Evolutionary conservation across 2,797 vertebrate genomes (phyloP).

Genomic region (Lagodon rhomboides): DNA sequence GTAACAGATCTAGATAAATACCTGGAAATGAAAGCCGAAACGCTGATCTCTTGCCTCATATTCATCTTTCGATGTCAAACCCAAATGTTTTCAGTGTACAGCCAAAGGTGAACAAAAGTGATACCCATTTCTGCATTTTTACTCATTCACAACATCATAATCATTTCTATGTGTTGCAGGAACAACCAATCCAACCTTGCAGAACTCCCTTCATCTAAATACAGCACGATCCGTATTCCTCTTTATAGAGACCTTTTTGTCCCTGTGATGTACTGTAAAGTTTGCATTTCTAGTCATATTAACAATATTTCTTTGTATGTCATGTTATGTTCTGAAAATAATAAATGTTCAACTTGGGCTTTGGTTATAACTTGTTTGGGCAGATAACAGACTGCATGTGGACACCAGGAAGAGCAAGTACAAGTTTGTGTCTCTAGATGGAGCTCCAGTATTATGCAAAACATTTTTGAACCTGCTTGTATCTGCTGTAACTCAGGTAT

Average conservation of each 20-base stretch:
- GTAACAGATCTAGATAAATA: too few species aligned
- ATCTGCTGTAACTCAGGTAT: not conserved
- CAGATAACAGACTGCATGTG: not conserved
- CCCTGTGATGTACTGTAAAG: not conserved
- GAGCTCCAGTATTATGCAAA: conserved; percentile 41
- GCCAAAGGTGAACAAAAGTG: too few species aligned
- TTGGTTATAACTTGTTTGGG: conserved; percentile 2
- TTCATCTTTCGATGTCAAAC: too few species aligned
- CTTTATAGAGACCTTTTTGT: not conserved
- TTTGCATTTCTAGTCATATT: not conserved
- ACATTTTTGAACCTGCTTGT: not conserved
- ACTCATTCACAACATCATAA: too few species aligned
- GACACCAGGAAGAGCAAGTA: not conserved
- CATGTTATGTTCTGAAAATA: not conserved
- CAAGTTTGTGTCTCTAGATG: conserved; percentile 56
- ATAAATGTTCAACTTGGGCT: conserved; percentile 12
- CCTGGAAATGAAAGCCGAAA: too few species aligned
- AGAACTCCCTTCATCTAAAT: not conserved
- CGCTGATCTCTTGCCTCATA: too few species aligned
- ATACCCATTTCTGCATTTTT: too few species aligned
- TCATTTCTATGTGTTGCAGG: too few species aligned
- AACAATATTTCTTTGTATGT: not conserved
- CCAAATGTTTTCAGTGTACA: too few species aligned
- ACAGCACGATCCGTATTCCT: not conserved
- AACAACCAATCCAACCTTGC: too few species aligned